These are phyloP conservation scores for Sylvilagus floridanus DNA, from an alignment of 2,797 vertebrate species.

Conservation along the genomic window DNA sequence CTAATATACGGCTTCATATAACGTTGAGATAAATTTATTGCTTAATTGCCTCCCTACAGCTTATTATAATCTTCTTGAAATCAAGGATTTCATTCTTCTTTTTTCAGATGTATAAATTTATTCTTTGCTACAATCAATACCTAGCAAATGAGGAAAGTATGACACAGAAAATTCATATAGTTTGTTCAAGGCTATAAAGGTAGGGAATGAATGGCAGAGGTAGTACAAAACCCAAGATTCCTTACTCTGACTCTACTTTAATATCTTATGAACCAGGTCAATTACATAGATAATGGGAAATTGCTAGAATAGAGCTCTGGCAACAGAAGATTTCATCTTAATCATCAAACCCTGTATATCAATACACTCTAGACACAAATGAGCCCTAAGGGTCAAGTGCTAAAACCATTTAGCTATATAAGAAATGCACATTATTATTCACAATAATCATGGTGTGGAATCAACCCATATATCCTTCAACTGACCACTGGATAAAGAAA, in stretches of 20 bases:
- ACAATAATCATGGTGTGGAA: too few relatives aligned
- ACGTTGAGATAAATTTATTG: background rate
- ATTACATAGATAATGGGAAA: background rate
- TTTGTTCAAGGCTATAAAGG: background rate
- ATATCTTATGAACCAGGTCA: background rate
- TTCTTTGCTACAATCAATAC: background rate
- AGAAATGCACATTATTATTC: background rate
- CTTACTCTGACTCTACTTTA: background rate
- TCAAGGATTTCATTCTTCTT: background rate
- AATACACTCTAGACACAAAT: background rate
- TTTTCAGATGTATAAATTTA: background rate
- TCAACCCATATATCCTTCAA: too few relatives aligned
- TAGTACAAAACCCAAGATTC: fast-evolving
- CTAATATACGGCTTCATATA: background rate
- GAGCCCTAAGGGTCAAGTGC: too few relatives aligned
- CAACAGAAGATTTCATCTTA: background rate
- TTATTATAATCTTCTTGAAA: background rate
- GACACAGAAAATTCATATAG: background rate
- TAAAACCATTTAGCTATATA: background rate
- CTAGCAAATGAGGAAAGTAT: background rate
- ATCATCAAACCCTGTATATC: fast-evolving
- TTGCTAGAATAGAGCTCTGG: background rate
- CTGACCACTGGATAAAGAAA: too few relatives aligned
- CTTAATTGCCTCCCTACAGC: background rate
- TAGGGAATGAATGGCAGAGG: background rate